Conservation (phyloP, 2,888 invertebrate genomes). For the Horisme vitalbata region DNA sequence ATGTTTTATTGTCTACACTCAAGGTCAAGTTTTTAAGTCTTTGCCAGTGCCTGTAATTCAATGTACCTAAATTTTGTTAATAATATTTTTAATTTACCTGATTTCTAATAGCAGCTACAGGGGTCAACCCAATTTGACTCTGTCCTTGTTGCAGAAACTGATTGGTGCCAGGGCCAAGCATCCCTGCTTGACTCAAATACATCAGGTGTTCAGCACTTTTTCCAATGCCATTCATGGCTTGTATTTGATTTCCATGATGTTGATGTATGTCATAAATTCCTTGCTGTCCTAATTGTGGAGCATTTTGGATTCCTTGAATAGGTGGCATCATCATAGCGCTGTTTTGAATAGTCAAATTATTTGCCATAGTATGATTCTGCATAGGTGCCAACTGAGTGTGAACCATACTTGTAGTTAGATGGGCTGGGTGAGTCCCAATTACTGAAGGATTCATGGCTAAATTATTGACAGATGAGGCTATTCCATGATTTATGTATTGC, state of each 20-base stretch:
- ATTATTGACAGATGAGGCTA: constrained; percentile 74
- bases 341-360: constrained; percentile 69
- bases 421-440: constrained; percentile 75
- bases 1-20: no score
- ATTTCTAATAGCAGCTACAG: constrained; percentile 73
- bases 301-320: constrained; percentile 76
- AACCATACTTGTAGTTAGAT: constrained; percentile 77
- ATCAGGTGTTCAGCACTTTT: constrained; percentile 78
- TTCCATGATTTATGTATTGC: constrained; percentile 75
- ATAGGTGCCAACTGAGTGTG: constrained; percentile 80
- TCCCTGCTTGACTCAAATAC: constrained; percentile 78
- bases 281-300: constrained; percentile 78
- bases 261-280: constrained; percentile 77
- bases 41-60: no score
- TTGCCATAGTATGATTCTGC: constrained; percentile 75
- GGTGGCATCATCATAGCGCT: constrained; percentile 79
- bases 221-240: constrained; percentile 78
- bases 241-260: constrained; percentile 74
- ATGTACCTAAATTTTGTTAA: neutral
- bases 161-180: constrained; percentile 84
- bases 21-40: no score
- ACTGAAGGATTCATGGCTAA: constrained; percentile 76
- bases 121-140: constrained; percentile 81
- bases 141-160: constrained; percentile 85
- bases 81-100: constrained; percentile 60